These are phyloP conservation scores for Pseudomyrmex cubaensis DNA, from an alignment of 1,140 invertebrate genomes.

Conservation along the genomic window DNA sequence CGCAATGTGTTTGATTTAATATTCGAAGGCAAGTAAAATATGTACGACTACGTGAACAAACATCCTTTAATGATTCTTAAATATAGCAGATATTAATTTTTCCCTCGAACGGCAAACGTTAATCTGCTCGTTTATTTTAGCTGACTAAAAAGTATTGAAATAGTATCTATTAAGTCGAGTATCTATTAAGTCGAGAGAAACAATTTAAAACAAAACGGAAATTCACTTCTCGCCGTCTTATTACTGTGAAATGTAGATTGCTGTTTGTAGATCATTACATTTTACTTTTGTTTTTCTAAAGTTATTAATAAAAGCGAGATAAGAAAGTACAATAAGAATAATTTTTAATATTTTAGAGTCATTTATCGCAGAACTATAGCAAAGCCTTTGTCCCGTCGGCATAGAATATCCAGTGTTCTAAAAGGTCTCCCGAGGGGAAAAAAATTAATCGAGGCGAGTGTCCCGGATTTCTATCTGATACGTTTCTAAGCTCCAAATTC, in stretches of 20 bases:
- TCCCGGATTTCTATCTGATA: constrained; percentile 13
- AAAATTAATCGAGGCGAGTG: constrained; percentile 37
- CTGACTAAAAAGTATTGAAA: neutral
- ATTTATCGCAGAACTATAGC: neutral
- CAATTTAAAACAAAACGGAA: neutral
- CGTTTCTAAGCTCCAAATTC: constrained; percentile 17
- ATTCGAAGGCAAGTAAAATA: constrained; percentile 4
- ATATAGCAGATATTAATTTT: constrained; percentile 4
- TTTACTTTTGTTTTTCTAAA: no score
- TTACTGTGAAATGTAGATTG: neutral
- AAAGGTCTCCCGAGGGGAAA: constrained; percentile 14
- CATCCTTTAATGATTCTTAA: constrained; percentile 6
- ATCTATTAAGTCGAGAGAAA: neutral
- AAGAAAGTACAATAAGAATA: neutral
- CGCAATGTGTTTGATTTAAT: constrained; percentile 24
- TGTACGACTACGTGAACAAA: neutral
- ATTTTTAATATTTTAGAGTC: neutral
- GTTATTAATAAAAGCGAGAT: no score
- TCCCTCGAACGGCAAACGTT: neutral
- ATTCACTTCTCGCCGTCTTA: neutral
- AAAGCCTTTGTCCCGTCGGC: neutral
- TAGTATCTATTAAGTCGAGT: no score
- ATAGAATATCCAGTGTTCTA: neutral
- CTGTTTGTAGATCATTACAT: no score
- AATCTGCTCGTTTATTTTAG: neutral